Evolutionary conservation across 2,113 vertebrate species (phyloP), one percentile per base, ranked within the genome.

Genomic region (Ancistrus triradiatus): DNA sequence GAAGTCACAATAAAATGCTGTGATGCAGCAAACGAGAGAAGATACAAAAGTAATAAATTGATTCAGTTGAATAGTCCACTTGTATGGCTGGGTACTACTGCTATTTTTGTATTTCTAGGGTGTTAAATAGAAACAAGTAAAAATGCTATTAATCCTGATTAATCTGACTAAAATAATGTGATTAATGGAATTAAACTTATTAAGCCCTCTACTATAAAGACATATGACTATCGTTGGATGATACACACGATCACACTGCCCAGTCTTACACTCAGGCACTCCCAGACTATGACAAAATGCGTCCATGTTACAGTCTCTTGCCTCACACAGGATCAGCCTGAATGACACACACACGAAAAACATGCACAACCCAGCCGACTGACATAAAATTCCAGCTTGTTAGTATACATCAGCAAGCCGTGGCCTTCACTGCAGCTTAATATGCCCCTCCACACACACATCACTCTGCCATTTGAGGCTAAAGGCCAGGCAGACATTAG

Each of bases 261-360:
- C 62, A 75, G 70, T 79, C 82, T n/a, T n/a, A n/a, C n/a, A n/a
- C 80, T 55, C 64, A 58, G 83, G 85, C 79, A 73, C 0, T 75
- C 69, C 69, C 28, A 11, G 38, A 22, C 48, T 6, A 73, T 74
- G 72, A 59, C 24, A 27, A 66, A 76, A 80, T 74, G 72, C 67
- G 55, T 64, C 78, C 38, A 1, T 70, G 67, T 63, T 50, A 40
- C 63, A 73, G 57, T 60, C 72, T 70, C 64, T 77, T 3, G 17
- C 68, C 57, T 49, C 40, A 62, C 61, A 60, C 28, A 52, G 43
- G 22, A 68, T 65, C 18, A 57, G 43, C 14, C 74, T 72, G 71
- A 79, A 78, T 77, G 49, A 60, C 77, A 77, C 71, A 67, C 74
- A 67, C 51, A 37, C 10, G 74, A 17, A 11, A 72, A n/a, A 17